A percentile compares a stretch with the other conserved stretches of the same genome.
Conservation (phyloP, 2,888 invertebrate genomes). For the Tribolium freemani region DNA sequence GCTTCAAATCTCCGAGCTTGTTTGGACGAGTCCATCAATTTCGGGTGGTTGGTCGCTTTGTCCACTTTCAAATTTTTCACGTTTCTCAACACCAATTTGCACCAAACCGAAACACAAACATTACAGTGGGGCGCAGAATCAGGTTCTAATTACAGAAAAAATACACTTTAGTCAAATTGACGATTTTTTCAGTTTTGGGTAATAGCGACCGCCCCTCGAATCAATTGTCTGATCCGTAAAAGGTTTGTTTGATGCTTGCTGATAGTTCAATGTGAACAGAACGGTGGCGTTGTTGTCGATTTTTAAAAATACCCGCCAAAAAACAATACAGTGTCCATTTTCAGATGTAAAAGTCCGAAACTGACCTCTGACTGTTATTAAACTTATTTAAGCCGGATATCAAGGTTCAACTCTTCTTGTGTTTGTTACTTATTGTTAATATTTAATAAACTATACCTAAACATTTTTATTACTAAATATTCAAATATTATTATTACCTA, state of each 20-base stretch:
- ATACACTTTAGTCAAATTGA: too few species aligned
- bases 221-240: slow-evolving; percentile 23
- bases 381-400: too few species aligned
- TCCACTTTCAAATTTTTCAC: background rate
- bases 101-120: background rate
- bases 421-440: too few species aligned
- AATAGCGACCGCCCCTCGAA: slow-evolving; percentile 20
- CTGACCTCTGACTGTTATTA: too few species aligned
- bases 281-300: slow-evolving; percentile 3
- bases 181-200: background rate
- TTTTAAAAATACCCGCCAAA: slow-evolving; percentile 21
- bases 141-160: background rate
- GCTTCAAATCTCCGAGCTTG: slow-evolving; percentile 68
- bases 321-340: too few species aligned
- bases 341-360: too few species aligned
- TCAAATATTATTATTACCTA: too few species aligned
- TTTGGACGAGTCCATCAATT: slow-evolving; percentile 66
- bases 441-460: too few species aligned
- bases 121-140: background rate
- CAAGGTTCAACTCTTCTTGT: too few species aligned
- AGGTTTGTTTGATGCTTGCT: slow-evolving; percentile 31
- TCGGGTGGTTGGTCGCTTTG: background rate
- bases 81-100: background rate
- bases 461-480: too few species aligned
- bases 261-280: slow-evolving; percentile 10